A percentile compares a stretch with the other conserved stretches of the same genome.
These are phyloP conservation scores for Cercopithecus hamlyni DNA, from an alignment of 2,797 vertebrate genomes.

Conservation along the genomic window DNA sequence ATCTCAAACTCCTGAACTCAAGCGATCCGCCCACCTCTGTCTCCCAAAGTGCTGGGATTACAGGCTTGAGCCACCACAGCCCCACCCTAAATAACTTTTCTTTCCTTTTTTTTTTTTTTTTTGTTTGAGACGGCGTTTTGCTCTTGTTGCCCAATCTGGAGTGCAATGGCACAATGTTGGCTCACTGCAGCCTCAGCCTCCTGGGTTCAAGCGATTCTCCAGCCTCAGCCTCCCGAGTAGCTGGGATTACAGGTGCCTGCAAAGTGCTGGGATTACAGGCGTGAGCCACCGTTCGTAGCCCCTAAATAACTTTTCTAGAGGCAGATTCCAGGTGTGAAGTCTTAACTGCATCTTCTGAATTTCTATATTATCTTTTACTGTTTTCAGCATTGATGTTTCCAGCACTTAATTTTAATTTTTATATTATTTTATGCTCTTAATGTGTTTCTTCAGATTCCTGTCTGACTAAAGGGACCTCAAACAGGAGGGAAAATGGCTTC, in stretches of 20 bases:
- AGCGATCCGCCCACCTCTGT: neutral
- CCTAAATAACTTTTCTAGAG: neutral
- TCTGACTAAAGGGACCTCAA: neutral
- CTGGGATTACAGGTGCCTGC: neutral
- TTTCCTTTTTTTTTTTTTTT: no score
- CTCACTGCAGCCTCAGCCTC: no score
- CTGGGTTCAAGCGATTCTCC: no score
- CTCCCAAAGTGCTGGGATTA: neutral
- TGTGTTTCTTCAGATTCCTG: conserved; percentile 42
- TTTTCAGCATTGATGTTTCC: neutral
- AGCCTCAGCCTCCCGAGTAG: no score
- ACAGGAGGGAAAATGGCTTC: conserved; percentile 88
- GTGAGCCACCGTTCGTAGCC: neutral
- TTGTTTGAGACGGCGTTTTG: no score
- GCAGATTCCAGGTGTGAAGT: conserved; percentile 21
- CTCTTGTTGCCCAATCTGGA: no score
- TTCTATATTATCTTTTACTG: neutral
- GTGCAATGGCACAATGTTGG: no score
- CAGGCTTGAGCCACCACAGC: neutral
- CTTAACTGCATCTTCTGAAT: neutral
- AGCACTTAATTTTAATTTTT: conserved; percentile 32
- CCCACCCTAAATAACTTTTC: neutral
- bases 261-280: neutral
- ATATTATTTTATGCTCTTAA: conserved; percentile 4
- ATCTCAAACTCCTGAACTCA: neutral